Evolutionary conservation across 2,888 invertebrate species (phyloP), one percentile per base, ranked within the genome.

Genomic region (Eucriotettix oculatus): DNA sequence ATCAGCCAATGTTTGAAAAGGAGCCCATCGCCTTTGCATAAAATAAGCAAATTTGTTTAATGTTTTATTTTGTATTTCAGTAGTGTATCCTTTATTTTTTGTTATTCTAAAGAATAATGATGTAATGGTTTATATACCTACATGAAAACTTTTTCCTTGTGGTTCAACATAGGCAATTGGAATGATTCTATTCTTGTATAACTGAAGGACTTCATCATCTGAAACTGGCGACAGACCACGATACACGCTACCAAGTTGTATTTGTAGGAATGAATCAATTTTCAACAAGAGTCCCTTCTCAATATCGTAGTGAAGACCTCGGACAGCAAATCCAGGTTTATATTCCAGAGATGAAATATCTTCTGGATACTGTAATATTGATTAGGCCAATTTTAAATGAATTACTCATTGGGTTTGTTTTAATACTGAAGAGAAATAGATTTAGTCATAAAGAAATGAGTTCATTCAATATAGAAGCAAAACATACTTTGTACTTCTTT

Each of bases 301-400:
- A 69, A 96, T 90, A 72, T 99, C 98, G 78, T 95, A 98, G 75
- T 98, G 98, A n/a, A 99, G 80, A 44, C 98, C 98, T 64, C 98
- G 81, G 1, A 97, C 91, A 16, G 96, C 94, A 79, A 95, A 98
- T 65, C 87, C 83, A n/a, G 93, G 90, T 70, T 87, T 85, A 72
- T 95, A 98, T 67, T 90, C 84, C 59, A 96, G 75, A 61, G 84
- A 78, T 56, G 80, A 74, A 66, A 98, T 88, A 67, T 83, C 90
- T 68, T 84, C 79, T 7, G 96, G 96, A 76, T 97, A 97, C 91
- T 96, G 75, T 60, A 81, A 74, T 71, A 67, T 65, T 65, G n/a
- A 5, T 29, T 29, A 29, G 29, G 29, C 29, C 2, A 29, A 29
- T 5, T 29, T 29, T 29, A 29, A 29, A 29, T 7, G 29, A 29